Percentiles rank a stretch among this genome's conserved stretches.
These are phyloP conservation scores for Diplodus sargus DNA, from an alignment of 2,797 vertebrate species.

Conservation along the genomic window DNA sequence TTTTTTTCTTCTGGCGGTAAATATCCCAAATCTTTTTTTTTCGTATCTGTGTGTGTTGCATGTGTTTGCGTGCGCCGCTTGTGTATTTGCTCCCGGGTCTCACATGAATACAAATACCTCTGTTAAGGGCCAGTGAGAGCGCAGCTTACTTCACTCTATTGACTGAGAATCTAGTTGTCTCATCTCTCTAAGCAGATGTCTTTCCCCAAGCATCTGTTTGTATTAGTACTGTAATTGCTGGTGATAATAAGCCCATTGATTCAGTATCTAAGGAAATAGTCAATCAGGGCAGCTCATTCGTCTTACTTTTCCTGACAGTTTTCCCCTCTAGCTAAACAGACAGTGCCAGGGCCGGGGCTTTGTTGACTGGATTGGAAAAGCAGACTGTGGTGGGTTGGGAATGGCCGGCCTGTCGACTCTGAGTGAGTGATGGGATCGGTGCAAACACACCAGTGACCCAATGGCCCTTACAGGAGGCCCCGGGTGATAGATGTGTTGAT, in stretches of 20 bases:
- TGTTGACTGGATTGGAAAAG: conserved; percentile 86
- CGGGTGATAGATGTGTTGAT: conserved; percentile 86
- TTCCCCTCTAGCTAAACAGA: conserved; percentile 88
- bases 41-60: conserved; percentile 37
- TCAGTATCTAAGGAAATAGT: conserved; percentile 94
- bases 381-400: conserved; percentile 81
- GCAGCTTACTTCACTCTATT: conserved; percentile 83
- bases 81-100: conserved; percentile 71
- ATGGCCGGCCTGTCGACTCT: conserved; percentile 81
- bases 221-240: conserved; percentile 93
- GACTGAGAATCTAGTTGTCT: conserved; percentile 85
- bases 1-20: conserved; percentile 40
- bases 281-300: conserved; percentile 91
- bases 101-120: conserved; percentile 86
- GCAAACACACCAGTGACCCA: conserved; percentile 85
- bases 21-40: conserved; percentile 31
- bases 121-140: conserved; percentile 78
- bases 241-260: conserved; percentile 96
- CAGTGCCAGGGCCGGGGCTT: conserved; percentile 83
- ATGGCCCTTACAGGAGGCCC: conserved; percentile 83
- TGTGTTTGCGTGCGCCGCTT: conserved; percentile 41
- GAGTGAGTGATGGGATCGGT: conserved; percentile 85
- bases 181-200: conserved; percentile 89
- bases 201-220: conserved; percentile 92
- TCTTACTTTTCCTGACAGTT: conserved; percentile 94